phyloP scores from a whole-genome alignment of 2,113 vertebrate species.

The Tautogolabrus adspersus region DNA sequence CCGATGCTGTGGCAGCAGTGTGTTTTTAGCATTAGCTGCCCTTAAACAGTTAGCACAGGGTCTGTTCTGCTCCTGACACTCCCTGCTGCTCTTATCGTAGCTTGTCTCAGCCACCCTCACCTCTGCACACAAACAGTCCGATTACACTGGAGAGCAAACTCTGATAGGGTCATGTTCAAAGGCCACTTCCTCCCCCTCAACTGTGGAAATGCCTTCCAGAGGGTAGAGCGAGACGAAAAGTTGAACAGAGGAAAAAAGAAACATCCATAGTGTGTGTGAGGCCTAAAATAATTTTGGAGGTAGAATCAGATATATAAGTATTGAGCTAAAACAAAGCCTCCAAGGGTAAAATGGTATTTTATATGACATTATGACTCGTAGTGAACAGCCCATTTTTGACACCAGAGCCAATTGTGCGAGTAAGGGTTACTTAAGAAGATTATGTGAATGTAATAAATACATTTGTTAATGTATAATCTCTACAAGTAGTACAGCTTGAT shows the following conservation, averaged over 20 bases:
- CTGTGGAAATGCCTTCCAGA: slow-evolving; percentile 44
- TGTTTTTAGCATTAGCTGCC: slow-evolving; percentile 3
- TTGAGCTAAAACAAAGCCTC: neutral
- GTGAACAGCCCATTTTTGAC: neutral
- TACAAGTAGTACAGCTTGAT: neutral
- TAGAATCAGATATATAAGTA: neutral
- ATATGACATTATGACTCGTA: neutral
- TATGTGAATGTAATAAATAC: too few species aligned
- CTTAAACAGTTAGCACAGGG: slow-evolving; percentile 26
- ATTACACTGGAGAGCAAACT: slow-evolving; percentile 76
- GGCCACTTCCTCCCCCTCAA: slow-evolving; percentile 82
- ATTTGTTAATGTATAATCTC: neutral
- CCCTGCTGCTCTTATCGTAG: slow-evolving; percentile 69
- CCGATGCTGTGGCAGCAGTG: neutral
- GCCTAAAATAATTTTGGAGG: neutral
- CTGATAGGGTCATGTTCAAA: slow-evolving; percentile 84
- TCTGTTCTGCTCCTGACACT: slow-evolving; percentile 44
- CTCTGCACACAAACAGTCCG: slow-evolving; percentile 77
- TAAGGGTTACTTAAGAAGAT: neutral
- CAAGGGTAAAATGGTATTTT: neutral
- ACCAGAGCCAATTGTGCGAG: neutral
- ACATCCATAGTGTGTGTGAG: neutral
- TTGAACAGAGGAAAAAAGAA: neutral
- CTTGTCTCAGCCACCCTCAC: slow-evolving; percentile 53
- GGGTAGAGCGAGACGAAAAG: neutral